phyloP scores from a whole-genome alignment of 2,797 vertebrate genomes.

The Mus caroli region DNA sequence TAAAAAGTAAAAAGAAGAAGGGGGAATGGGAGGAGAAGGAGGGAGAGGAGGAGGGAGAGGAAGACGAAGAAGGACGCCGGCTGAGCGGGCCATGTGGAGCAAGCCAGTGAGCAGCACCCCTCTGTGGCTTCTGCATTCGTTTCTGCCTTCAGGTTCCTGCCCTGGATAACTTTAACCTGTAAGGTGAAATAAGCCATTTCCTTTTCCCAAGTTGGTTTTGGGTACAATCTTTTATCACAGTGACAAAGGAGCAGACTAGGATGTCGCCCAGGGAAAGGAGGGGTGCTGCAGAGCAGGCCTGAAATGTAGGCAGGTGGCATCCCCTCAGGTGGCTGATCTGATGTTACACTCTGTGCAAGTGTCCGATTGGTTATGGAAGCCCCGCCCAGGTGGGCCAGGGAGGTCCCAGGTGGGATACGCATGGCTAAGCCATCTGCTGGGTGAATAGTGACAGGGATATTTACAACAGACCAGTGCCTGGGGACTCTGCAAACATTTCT shows the following conservation, averaged over 20 bases:
- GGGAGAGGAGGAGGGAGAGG: too few relatives aligned
- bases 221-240: neutral
- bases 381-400: neutral
- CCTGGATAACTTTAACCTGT: neutral
- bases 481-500: neutral
- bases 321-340: neutral
- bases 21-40: too few relatives aligned
- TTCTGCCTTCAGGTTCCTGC: neutral
- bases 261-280: neutral
- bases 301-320: neutral
- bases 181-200: neutral
- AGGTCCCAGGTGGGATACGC: neutral
- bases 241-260: neutral
- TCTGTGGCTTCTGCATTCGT: neutral
- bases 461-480: neutral
- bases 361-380: neutral
- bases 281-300: neutral
- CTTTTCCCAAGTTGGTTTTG: neutral
- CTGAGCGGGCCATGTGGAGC: neutral
- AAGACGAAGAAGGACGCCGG: neutral
- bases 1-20: neutral
- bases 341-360: neutral
- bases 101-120: neutral
- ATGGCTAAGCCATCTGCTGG: neutral
- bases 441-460: neutral